These are phyloP conservation scores for Planiliza haematocheilus DNA, from an alignment of 2,113 vertebrate species.

Conservation along the genomic window DNA sequence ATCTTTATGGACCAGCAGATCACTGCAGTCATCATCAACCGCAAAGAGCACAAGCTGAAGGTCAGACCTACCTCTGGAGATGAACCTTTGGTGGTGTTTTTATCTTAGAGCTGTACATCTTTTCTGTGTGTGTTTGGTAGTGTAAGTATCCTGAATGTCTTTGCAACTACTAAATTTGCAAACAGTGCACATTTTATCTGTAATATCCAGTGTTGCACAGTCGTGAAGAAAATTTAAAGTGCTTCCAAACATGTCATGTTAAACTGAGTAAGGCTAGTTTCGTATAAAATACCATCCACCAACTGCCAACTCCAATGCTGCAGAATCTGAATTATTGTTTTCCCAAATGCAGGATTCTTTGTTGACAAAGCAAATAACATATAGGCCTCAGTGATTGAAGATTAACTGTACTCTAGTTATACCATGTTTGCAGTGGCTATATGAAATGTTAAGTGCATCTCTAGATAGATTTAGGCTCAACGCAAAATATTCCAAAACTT, in stretches of 20 bases:
- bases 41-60: conserved; percentile 97
- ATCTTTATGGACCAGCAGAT: conserved; percentile 99
- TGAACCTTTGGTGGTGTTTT: not conserved
- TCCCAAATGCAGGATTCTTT: too few relatives aligned
- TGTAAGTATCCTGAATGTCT: not conserved
- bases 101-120: not conserved
- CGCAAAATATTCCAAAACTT: not conserved
- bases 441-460: too few relatives aligned
- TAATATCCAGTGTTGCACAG: not conserved
- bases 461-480: too few relatives aligned
- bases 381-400: too few relatives aligned
- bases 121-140: not conserved
- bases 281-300: too few relatives aligned
- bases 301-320: too few relatives aligned
- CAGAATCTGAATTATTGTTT: too few relatives aligned
- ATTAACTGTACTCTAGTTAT: too few relatives aligned
- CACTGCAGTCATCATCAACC: conserved; percentile 96
- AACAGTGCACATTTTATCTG: not conserved
- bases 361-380: too few relatives aligned
- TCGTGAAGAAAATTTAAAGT: not conserved
- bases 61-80: conserved; percentile 68
- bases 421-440: too few relatives aligned
- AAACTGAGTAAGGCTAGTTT: too few relatives aligned
- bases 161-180: not conserved
- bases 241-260: not conserved